Percentiles rank a stretch among this genome's conserved stretches.
phyloP scores from a whole-genome alignment of 2,888 invertebrate genomes.

The Octonoba sinensis region DNA sequence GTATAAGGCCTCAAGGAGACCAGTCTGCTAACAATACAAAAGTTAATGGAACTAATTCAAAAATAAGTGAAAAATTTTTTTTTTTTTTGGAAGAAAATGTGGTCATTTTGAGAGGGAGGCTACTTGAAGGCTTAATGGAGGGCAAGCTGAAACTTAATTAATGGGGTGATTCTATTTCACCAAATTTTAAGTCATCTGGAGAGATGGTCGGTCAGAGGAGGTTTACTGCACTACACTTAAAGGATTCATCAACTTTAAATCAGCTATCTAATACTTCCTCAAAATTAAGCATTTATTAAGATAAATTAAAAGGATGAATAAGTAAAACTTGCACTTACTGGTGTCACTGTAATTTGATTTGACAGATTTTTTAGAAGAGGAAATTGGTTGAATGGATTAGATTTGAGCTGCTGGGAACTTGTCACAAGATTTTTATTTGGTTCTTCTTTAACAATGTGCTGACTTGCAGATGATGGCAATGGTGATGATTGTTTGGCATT shows the following conservation, averaged over 20 bases:
- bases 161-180: too few species aligned
- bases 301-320: neutral
- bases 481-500: neutral
- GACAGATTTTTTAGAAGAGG: constrained; percentile 54
- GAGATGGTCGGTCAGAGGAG: too few species aligned
- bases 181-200: too few species aligned
- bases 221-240: too few species aligned
- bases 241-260: neutral
- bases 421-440: neutral
- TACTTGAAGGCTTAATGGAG: too few species aligned
- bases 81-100: too few species aligned
- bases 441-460: neutral
- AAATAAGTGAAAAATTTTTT: too few species aligned
- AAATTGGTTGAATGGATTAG: constrained; percentile 42
- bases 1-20: too few species aligned
- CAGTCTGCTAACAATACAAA: too few species aligned
- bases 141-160: too few species aligned
- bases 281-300: neutral
- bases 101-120: too few species aligned
- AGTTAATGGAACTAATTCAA: too few species aligned
- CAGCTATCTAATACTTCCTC: neutral
- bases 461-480: neutral
- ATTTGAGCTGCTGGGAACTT: constrained; percentile 24
- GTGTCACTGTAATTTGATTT: constrained; percentile 52
- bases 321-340: constrained; percentile 25